Base-by-base conservation (phyloP, 1,140 invertebrate species). In the Cydia strobilella region DNA sequence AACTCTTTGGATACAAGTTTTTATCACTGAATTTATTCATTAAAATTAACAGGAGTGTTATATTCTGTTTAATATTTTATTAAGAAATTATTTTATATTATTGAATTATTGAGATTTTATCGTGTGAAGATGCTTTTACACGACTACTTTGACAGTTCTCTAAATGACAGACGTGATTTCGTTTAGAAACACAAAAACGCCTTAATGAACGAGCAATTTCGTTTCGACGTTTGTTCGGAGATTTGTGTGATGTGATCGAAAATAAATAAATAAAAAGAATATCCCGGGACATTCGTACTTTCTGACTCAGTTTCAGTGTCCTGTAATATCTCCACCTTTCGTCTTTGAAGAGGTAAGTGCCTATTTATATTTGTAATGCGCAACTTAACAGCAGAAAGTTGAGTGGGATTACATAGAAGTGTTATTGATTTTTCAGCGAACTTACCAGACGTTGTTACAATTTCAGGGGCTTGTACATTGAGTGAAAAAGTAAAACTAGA, bases 361-460 rank as follows among this genome's bases (percentile, higher is more conserved):
- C 23, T 9, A 23, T 13, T 72, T 72, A 27, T 13, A 51, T 27
- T 12, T 74, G 54, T 69, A 74, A 59, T 71, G 63, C 20, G 62
- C 45, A 69, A 54, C 74, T 77, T 59, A 18, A 74, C 35, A 73
- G 13, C 76, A 76, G 48, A 54, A 76, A 75, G 20, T 66, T 35
- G 48, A 65, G 25, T 48, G 31, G 73, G 79, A 51, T 74, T 62
- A 79, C 74, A 73, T 77, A 74, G 74, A 65, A 79, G 72, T 83
- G 83, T 86, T 87, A 87, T 87, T 86, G 86, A 87, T 87, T 87
- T 87, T 86, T 87, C 82, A 81, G 82, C 69, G 74, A 74, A 75
- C 73, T 76, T 75, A 72, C 72, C 69, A 76, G 35, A 77, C 20
- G 71, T 48, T 20, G 42, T n/a, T 72, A 51, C 20, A 69, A 27